Evolutionary conservation across 1,140 invertebrate species (phyloP), one percentile per base, ranked within the genome.

Genomic region (Pemphigus obesinymphae): DNA sequence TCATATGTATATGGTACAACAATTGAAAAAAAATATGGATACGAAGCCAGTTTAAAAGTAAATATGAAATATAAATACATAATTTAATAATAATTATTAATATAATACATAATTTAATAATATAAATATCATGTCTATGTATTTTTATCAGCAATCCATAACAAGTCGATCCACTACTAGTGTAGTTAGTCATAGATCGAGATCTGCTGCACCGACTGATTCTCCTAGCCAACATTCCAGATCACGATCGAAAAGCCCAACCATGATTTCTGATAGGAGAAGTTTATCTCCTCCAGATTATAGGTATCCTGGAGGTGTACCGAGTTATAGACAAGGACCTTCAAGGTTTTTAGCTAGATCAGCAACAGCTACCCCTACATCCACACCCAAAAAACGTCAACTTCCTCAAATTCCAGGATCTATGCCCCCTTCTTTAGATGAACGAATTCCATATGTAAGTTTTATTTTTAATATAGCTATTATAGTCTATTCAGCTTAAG

Each of bases 321-420:
- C 58, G 23, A 80, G 37, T 20, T 80, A 80, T 63, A 58, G 55
- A n/a, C 76, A 80, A 45, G 76, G 76, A 11, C n/a, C 34, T 26
- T 26, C 86, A 37, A 85, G 86, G 43, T 85, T 86, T 68, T 80
- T 83, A 45, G 85, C 85, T 17, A 83, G 85, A 53, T 96, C 95
- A 61, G 94, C 94, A 50, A 96, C 94, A 45, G 94, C 94, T 43
- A 97, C 96, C n/a, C 96, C 96, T 66, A 95, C 95, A 40, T 95
- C 95, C 55, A 97, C 96, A 48, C 96, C 96, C 37, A 97, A 97
- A 88, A 98, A 97, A 88, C 90, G 97, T 83, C 96, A 98, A 89
- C 90, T 98, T 84, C 97, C 97, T 84, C 94, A 96, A 88, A 96
- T 97, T 85, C 95, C 94, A 85, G 88, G 82, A 85, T 82, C 83